Conservation (phyloP, 2,888 invertebrate species). For the Rhorus exstirpatorius region DNA sequence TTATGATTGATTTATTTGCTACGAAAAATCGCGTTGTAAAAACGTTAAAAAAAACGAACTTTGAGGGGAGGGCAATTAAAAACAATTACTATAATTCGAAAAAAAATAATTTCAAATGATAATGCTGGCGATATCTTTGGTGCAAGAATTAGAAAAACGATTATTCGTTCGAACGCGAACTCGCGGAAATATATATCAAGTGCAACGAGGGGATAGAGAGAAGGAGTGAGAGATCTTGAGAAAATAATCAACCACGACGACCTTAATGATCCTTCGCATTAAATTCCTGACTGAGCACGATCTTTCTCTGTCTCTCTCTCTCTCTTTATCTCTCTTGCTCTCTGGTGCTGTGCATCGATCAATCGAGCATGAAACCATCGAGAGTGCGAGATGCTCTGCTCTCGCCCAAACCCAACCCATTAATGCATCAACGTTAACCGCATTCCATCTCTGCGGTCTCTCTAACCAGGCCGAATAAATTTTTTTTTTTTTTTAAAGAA, state of each 20-base stretch:
- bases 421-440: constrained; percentile 67
- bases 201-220: constrained; percentile 1
- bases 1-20: neutral
- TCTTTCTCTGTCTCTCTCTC: constrained; percentile 57
- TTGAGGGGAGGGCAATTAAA: too few relatives aligned
- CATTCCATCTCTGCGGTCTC: constrained; percentile 61
- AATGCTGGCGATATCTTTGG: neutral
- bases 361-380: constrained; percentile 68
- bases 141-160: constrained; percentile 3
- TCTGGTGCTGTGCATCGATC: constrained; percentile 60
- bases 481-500: too few relatives aligned
- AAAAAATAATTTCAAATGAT: neutral
- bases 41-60: neutral
- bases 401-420: constrained; percentile 58
- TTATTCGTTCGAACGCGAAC: constrained; percentile 18
- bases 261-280: constrained; percentile 78
- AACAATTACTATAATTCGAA: too few relatives aligned
- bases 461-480: constrained; percentile 64
- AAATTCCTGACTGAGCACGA: constrained; percentile 73
- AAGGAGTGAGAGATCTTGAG: constrained; percentile 41
- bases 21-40: neutral
- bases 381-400: constrained; percentile 57
- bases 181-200: constrained; percentile 29
- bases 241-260: constrained; percentile 71
- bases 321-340: constrained; percentile 10